Conservation (phyloP, 2,797 vertebrate genomes). For the Mormyrops boulengeri region DNA sequence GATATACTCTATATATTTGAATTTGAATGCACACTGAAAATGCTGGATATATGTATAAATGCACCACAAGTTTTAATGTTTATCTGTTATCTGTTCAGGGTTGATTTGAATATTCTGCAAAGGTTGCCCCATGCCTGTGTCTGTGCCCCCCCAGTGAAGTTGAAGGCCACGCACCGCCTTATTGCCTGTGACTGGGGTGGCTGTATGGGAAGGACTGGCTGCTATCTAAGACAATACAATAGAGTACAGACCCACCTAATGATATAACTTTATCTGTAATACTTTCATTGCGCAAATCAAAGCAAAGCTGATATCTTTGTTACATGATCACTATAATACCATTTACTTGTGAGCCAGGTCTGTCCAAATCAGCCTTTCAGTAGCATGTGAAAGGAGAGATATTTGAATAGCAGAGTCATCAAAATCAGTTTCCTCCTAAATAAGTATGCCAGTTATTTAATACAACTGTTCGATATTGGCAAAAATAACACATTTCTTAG, state of each 20-base stretch:
- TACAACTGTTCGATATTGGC: not conserved
- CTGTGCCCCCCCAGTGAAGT: not conserved
- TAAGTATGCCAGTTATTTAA: not conserved
- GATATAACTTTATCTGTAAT: not conserved
- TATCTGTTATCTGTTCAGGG: not conserved
- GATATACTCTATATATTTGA: not conserved
- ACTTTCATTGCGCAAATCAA: not conserved
- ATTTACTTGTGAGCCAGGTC: not conserved
- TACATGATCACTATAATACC: not conserved
- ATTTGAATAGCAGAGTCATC: not conserved
- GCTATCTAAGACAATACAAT: not conserved
- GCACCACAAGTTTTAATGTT: not conserved
- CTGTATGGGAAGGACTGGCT: not conserved
- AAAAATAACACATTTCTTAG: not conserved
- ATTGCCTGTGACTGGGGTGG: not conserved
- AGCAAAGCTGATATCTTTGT: not conserved
- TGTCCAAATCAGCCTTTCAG: not conserved
- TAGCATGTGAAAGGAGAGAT: not conserved
- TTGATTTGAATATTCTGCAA: not conserved
- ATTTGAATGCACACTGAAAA: not conserved
- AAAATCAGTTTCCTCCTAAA: not conserved
- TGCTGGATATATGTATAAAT: not conserved
- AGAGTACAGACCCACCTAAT: not conserved
- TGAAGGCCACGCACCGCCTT: not conserved
- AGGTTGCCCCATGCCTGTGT: not conserved